Evolutionary conservation across 2,888 invertebrate genomes (phyloP), one percentile per base, ranked within the genome.

Genomic region (Eurytoma californica): DNA sequence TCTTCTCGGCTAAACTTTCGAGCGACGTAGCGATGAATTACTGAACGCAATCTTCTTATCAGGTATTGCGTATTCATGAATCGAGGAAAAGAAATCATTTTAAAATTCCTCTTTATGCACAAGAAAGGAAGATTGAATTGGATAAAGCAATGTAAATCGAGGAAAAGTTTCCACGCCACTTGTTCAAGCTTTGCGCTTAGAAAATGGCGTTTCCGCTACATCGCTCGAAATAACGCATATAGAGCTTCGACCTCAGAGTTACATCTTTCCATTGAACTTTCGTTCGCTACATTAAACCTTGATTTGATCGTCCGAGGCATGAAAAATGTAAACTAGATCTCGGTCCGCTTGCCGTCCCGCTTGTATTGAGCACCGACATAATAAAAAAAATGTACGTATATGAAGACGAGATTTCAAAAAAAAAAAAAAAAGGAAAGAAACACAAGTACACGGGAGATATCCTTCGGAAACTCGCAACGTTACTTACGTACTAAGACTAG

Each of bases 261-360:
- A 61, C 13, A 30, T 16, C 30, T 61, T 30, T 16, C 49, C 57
- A 49, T 58, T 72, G 2, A 28, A 47, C 47, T 77, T 66, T 16
- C 74, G 47, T 47, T 57, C 53, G 24, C 30, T 73, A 39, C 39
- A 39, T 39, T 39, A 39, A 39, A 39, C 39, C 57, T 61, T 57
- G 30, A 14, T 73, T 73, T 28, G 49, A 66, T 57, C 55, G 60
- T 28, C 67, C 55, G 57, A 65, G 77, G 63, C 69, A 55, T 47
- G 70, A 57, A 53, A n/a, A 24, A 63, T 53, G 20, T 68, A 75
- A 77, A 68, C 53, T 75, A 73, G 55, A 79, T 80, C 77, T 83
- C 76, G 73, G 82, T 80, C 72, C 77, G 80, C 78, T 81, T 82
- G 80, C 82, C 83, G 82, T 83, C 80, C 80, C 78, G 73, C 77